phyloP scores from a whole-genome alignment of 2,113 vertebrate species.

The Menura novaehollandiae region DNA sequence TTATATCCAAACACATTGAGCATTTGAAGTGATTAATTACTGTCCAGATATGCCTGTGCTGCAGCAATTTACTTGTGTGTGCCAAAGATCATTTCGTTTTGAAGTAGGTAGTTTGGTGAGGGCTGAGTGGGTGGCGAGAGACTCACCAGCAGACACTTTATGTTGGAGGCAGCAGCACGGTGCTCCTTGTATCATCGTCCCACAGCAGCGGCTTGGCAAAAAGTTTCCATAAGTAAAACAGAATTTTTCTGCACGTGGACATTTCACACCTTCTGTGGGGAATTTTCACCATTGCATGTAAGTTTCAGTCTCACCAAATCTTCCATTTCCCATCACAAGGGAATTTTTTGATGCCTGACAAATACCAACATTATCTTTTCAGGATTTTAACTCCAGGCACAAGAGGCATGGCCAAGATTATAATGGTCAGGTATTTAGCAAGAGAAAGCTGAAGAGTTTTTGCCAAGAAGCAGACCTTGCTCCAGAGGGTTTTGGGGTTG shows the following conservation, averaged over 20 bases:
- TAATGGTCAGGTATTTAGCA: not conserved
- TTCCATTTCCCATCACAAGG: not conserved
- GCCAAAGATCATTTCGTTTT: conserved; percentile 41
- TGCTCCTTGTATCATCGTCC: not conserved
- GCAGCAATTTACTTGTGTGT: conserved; percentile 1
- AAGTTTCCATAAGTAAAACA: not conserved
- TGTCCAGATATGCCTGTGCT: conserved; percentile 71
- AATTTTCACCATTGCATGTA: not conserved
- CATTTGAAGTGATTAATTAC: conserved; percentile 79
- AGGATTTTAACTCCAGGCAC: not conserved
- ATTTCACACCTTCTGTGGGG: not conserved
- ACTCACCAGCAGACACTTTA: not conserved
- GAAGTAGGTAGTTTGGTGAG: not conserved
- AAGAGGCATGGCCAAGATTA: not conserved
- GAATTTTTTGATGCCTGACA: not conserved
- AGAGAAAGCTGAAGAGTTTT: not conserved
- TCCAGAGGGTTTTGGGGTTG: not conserved
- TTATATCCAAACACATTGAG: conserved; percentile 77
- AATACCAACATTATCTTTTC: not conserved
- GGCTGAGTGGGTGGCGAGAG: not conserved
- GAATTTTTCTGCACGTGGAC: not conserved
- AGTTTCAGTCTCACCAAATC: not conserved
- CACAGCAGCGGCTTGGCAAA: not conserved
- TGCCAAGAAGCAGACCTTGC: not conserved
- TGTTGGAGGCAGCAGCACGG: not conserved